Evolutionary conservation across 2,888 invertebrate genomes (phyloP).

Genomic region (Zootermopsis nevadensis): DNA sequence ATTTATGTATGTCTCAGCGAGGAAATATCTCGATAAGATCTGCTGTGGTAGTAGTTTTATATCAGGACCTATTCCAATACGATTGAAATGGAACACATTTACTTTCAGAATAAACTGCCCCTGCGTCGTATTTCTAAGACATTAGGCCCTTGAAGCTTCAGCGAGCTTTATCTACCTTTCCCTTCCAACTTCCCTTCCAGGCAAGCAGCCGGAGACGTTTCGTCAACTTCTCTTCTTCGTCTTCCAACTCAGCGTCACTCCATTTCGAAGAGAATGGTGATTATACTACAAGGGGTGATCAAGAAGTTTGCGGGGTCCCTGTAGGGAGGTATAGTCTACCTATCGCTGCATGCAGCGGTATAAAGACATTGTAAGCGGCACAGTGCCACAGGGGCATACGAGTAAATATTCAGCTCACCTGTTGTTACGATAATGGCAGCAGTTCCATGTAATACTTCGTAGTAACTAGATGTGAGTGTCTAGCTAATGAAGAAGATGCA

Average conservation of each 20-base stretch:
- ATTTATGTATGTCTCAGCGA: no score
- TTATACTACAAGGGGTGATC: slow-evolving; percentile 50
- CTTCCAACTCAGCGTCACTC: slow-evolving; percentile 42
- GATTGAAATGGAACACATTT: no score
- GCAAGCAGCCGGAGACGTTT: slow-evolving; percentile 41
- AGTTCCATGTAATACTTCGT: slow-evolving; percentile 31
- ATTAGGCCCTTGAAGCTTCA: not conserved
- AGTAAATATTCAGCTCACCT: slow-evolving; percentile 28
- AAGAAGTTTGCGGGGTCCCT: slow-evolving; percentile 48
- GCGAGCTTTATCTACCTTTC: not conserved
- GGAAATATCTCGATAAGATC: no score
- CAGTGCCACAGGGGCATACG: not conserved
- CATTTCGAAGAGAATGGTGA: slow-evolving; percentile 49
- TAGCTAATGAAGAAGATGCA: not conserved
- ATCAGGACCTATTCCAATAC: no score
- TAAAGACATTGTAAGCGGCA: not conserved
- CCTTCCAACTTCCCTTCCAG: slow-evolving; percentile 7
- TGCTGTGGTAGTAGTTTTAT: no score
- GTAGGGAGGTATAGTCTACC: slow-evolving; percentile 41
- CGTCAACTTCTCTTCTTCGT: slow-evolving; percentile 30
- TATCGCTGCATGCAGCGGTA: not conserved
- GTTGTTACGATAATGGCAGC: slow-evolving; percentile 32
- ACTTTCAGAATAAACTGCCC: no score
- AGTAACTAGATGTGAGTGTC: not conserved
- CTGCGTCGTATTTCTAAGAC: not conserved